phyloP scores from a whole-genome alignment of 1,140 invertebrate species.

The Cydia strobilella region DNA sequence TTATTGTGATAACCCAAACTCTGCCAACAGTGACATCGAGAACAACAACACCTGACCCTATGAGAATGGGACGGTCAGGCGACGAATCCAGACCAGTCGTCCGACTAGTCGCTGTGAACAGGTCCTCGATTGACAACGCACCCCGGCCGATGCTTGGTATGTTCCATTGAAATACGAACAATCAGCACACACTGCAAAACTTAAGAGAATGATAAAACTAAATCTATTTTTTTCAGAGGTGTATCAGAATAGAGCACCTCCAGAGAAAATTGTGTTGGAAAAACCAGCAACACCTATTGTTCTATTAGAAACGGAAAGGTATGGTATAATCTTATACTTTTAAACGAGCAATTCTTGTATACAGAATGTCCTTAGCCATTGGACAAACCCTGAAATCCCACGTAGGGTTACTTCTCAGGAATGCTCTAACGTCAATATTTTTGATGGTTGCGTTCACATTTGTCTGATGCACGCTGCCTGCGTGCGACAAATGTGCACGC shows the following conservation, averaged over 20 bases:
- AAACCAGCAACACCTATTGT: constrained; percentile 56
- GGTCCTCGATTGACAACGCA: constrained; percentile 54
- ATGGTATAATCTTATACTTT: too few relatives aligned
- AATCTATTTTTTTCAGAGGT: constrained; percentile 49
- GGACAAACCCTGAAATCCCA: too few relatives aligned
- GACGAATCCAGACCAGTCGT: constrained; percentile 54
- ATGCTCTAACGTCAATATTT: too few relatives aligned
- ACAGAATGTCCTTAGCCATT: too few relatives aligned
- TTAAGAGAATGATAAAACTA: not conserved
- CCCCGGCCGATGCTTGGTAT: constrained; percentile 60
- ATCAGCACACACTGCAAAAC: not conserved
- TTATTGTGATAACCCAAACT: not conserved
- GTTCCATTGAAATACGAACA: not conserved
- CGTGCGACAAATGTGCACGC: too few relatives aligned
- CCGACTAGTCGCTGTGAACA: constrained; percentile 67
- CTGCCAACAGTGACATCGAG: constrained; percentile 56
- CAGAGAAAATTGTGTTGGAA: constrained; percentile 56
- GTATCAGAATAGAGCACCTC: constrained; percentile 54
- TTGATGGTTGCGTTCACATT: too few relatives aligned
- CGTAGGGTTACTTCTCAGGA: too few relatives aligned
- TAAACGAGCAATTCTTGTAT: too few relatives aligned
- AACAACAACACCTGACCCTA: constrained; percentile 56
- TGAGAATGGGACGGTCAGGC: constrained; percentile 40
- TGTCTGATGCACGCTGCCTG: too few relatives aligned
- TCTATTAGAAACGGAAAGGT: constrained; percentile 70